These are phyloP conservation scores for Chironex yamaguchii DNA, from an alignment of 30 jellyfish, hydroid and myxozoan species.

Conservation along the genomic window DNA sequence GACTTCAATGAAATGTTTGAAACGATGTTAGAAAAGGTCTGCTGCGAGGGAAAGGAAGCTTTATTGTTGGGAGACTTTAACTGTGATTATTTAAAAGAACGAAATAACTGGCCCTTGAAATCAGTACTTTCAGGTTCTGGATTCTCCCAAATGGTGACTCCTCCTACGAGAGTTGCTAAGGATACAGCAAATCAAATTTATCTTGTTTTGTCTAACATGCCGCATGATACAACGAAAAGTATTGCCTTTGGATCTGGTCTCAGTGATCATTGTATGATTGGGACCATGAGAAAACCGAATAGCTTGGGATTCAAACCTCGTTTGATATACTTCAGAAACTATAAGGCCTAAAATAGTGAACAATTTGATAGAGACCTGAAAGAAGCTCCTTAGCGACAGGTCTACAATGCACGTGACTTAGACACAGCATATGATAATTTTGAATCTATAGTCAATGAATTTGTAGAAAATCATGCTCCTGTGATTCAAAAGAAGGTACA, in stretches of 20 bases:
- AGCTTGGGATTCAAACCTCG: slow-evolving; percentile 53
- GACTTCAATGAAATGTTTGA: slow-evolving; percentile 20
- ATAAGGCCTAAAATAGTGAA: slow-evolving; percentile 40
- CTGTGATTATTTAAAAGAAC: slow-evolving; percentile 48
- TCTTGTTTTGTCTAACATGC: slow-evolving; percentile 57
- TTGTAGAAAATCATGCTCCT: slow-evolving; percentile 56
- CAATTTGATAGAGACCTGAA: slow-evolving; percentile 27
- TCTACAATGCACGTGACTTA: slow-evolving; percentile 47
- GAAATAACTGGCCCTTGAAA: slow-evolving; percentile 41
- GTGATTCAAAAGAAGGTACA: slow-evolving; percentile 58
- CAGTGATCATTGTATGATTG: slow-evolving; percentile 7
- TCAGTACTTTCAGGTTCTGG: slow-evolving; percentile 44
- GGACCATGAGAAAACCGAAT: slow-evolving; percentile 5
- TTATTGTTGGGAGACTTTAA: slow-evolving; percentile 43
- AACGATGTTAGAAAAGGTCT: slow-evolving; percentile 17
- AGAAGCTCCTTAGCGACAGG: slow-evolving; percentile 51
- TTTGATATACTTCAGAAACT: slow-evolving; percentile 44
- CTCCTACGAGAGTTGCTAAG: slow-evolving; percentile 55
- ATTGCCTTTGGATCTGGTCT: slow-evolving; percentile 4
- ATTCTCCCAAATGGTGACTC: slow-evolving; percentile 44
- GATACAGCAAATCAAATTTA: slow-evolving; percentile 41
- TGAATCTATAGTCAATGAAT: slow-evolving; percentile 34
- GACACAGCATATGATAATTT: slow-evolving; percentile 56
- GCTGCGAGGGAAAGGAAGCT: slow-evolving; percentile 36
- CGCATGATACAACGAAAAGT: slow-evolving; percentile 19